Evolutionary conservation across 2,113 vertebrate genomes (phyloP).

Genomic region (Cyanistes caeruleus): DNA sequence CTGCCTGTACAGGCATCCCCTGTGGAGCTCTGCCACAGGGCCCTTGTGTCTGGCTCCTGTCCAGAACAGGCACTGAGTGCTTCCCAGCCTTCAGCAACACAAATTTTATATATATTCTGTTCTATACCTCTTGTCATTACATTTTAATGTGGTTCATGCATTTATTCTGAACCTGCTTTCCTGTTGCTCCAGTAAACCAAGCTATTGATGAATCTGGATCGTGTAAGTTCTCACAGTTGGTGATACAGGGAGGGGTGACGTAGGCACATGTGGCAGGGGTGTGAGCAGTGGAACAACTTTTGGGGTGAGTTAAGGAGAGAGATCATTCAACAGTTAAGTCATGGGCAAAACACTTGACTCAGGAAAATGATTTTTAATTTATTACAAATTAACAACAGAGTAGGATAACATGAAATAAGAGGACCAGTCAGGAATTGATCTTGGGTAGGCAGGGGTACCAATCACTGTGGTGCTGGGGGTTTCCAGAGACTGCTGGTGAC

Average conservation of each 20-base stretch:
- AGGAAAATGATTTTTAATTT: background rate
- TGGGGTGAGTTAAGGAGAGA: background rate
- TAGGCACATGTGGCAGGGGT: background rate
- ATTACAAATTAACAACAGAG: background rate
- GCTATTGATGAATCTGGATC: background rate
- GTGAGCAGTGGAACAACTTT: background rate
- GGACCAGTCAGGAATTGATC: background rate
- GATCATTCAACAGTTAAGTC: background rate
- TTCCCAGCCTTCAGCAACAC: slow-evolving; percentile 80
- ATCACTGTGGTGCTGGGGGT: background rate
- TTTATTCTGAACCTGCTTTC: background rate
- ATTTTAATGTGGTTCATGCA: background rate
- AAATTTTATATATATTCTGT: background rate
- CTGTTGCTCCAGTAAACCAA: background rate
- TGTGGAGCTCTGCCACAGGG: slow-evolving; percentile 86
- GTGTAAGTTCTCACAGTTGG: fast-evolving
- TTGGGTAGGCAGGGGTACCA: background rate
- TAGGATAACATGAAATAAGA: background rate
- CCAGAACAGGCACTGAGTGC: slow-evolving; percentile 87
- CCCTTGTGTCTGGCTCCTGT: slow-evolving; percentile 91
- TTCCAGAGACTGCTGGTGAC: background rate
- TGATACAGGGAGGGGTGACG: background rate
- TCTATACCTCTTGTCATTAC: background rate
- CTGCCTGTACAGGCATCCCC: slow-evolving; percentile 82
- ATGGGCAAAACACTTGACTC: background rate